phyloP scores from a whole-genome alignment of 2,797 vertebrate species.

The Galaxias olidus region DNA sequence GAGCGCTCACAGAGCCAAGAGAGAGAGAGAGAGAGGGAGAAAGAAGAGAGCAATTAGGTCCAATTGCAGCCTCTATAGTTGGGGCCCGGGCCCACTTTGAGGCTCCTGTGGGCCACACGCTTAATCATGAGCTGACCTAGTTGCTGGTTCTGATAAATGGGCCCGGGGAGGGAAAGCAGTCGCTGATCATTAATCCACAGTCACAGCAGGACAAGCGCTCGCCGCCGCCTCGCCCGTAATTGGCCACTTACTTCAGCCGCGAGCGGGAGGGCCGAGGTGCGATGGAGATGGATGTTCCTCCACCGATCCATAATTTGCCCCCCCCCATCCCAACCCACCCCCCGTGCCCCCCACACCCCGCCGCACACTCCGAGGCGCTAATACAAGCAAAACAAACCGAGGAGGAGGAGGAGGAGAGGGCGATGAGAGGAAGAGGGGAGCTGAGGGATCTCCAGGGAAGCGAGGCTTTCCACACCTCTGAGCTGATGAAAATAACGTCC shows the following conservation, averaged over 20 bases:
- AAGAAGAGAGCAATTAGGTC: conserved; percentile 86
- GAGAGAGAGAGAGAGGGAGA: conserved; percentile 26
- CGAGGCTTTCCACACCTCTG: conserved; percentile 33
- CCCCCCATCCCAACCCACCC: too few relatives aligned
- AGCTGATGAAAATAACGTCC: conserved; percentile 51
- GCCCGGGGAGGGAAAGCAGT: conserved; percentile 80
- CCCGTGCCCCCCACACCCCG: too few relatives aligned
- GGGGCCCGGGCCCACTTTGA: conserved; percentile 73
- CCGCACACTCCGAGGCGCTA: conserved; percentile 42
- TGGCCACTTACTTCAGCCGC: conserved; percentile 77
- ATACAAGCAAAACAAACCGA: conserved; percentile 66
- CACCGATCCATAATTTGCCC: conserved; percentile 73
- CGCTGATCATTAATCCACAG: conserved; percentile 82
- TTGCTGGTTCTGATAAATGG: conserved; percentile 94
- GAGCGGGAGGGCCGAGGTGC: conserved; percentile 56
- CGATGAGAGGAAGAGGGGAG: background rate
- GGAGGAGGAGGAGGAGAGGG: conserved; percentile 25
- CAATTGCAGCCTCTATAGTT: conserved; percentile 72
- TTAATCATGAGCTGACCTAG: conserved; percentile 86
- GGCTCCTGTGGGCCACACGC: conserved; percentile 62
- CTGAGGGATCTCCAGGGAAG: conserved; percentile 28
- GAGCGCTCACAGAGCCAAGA: conserved; percentile 22
- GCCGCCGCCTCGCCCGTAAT: conserved; percentile 80
- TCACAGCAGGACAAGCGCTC: conserved; percentile 87
- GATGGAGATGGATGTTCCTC: conserved; percentile 82